Percentiles rank a stretch among this genome's conserved stretches.
Evolutionary conservation across 2,113 vertebrate species (phyloP).

Genomic region (Corythaixoides concolor): DNA sequence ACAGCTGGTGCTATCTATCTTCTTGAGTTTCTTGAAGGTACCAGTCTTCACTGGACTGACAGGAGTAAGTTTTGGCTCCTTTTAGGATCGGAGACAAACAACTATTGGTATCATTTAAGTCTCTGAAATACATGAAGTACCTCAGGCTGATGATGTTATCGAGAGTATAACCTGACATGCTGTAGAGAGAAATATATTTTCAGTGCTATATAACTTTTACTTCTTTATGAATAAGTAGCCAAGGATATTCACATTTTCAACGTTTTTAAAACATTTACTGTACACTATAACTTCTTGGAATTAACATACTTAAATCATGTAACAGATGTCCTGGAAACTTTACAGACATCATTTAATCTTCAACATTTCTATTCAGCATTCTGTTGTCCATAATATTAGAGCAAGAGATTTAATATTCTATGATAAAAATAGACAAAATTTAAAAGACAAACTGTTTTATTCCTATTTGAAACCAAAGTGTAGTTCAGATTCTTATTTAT

Average conservation of each 20-base stretch:
- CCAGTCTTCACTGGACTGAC: not conserved
- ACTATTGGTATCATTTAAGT: not conserved
- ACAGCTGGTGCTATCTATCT: not conserved
- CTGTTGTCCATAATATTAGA: not conserved
- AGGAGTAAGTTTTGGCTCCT: not conserved
- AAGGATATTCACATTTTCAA: not conserved
- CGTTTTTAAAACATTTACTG: not conserved
- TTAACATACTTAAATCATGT: not conserved
- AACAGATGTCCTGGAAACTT: slow-evolving; percentile 28
- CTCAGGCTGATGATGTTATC: not conserved
- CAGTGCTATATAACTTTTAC: not conserved
- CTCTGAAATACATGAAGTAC: not conserved
- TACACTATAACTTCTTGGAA: not conserved
- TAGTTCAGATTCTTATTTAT: not conserved
- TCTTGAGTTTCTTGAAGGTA: not conserved
- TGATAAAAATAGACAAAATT: not conserved
- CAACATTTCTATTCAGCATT: not conserved
- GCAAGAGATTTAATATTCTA: not conserved
- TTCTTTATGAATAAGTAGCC: not conserved
- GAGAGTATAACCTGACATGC: not conserved
- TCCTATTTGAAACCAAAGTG: not conserved
- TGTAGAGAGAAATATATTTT: not conserved
- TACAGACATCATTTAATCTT: not conserved
- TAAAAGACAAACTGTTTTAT: not conserved
- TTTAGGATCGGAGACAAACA: not conserved